phyloP scores from a whole-genome alignment of 2,113 vertebrate genomes.

The Tragulus kanchil region DNA sequence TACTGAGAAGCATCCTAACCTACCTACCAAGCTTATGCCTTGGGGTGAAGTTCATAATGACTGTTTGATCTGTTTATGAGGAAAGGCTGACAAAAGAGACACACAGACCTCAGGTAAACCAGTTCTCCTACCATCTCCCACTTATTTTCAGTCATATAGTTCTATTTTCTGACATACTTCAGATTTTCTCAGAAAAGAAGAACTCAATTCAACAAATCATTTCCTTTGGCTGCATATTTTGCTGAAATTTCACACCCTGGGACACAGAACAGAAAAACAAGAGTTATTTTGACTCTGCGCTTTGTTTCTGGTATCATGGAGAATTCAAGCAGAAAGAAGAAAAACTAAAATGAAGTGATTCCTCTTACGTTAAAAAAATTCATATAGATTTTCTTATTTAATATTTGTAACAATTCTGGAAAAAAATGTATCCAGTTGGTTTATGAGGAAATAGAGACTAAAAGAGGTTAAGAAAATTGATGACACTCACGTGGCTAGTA shows the following conservation, averaged over 20 bases:
- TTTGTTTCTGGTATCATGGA: background rate
- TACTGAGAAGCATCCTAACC: background rate
- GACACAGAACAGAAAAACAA: background rate
- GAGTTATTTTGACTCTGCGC: background rate
- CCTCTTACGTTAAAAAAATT: background rate
- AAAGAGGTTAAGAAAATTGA: constrained; percentile 1
- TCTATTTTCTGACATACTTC: background rate
- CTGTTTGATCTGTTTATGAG: background rate
- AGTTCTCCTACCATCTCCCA: background rate
- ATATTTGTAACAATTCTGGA: background rate
- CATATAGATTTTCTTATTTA: background rate
- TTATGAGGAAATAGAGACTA: background rate
- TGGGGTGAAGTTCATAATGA: background rate
- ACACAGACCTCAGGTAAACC: background rate
- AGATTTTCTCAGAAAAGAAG: background rate
- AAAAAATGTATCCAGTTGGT: background rate
- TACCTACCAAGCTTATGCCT: background rate
- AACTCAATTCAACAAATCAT: background rate
- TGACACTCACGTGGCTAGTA: background rate
- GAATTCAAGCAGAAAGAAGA: constrained; percentile 4
- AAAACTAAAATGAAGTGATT: background rate
- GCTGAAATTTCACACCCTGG: background rate
- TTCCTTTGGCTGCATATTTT: background rate
- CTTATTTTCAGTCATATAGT: background rate
- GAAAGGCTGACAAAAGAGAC: background rate